phyloP scores from a whole-genome alignment of 2,797 vertebrate species.

The Crax fasciolata region DNA sequence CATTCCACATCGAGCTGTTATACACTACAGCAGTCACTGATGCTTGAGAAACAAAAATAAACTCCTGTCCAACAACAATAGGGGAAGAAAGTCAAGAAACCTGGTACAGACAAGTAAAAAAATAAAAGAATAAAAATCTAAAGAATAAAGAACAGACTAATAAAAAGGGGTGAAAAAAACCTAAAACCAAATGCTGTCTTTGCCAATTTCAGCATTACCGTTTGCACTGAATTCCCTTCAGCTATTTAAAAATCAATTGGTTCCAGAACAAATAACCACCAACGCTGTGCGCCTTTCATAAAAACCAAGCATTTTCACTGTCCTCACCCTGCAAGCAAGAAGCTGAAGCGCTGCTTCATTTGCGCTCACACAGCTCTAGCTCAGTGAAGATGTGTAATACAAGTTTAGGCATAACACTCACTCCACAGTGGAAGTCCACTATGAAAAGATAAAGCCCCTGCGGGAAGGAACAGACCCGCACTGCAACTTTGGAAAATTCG shows the following conservation, averaged over 20 bases:
- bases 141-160: not conserved
- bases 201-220: constrained; percentile 53
- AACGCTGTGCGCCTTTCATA: not conserved
- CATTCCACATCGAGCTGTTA: constrained; percentile 8
- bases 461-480: not conserved
- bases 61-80: not conserved
- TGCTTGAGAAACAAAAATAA: constrained; percentile 32
- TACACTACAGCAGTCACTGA: not conserved
- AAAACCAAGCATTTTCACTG: constrained; percentile 28
- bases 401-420: not conserved
- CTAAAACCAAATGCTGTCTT: not conserved
- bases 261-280: constrained; percentile 68
- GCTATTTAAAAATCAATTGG: constrained; percentile 59
- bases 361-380: not conserved
- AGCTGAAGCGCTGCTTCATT: not conserved
- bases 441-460: not conserved
- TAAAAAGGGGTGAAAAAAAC: not conserved
- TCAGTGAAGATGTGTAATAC: not conserved
- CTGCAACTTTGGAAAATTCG: not conserved
- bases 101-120: not conserved
- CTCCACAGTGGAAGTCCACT: not conserved
- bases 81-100: not conserved
- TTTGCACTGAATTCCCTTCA: constrained; percentile 62
- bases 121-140: not conserved
- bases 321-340: not conserved